phyloP scores from a whole-genome alignment of 2,888 invertebrate genomes.

The Myopa testacea region DNA sequence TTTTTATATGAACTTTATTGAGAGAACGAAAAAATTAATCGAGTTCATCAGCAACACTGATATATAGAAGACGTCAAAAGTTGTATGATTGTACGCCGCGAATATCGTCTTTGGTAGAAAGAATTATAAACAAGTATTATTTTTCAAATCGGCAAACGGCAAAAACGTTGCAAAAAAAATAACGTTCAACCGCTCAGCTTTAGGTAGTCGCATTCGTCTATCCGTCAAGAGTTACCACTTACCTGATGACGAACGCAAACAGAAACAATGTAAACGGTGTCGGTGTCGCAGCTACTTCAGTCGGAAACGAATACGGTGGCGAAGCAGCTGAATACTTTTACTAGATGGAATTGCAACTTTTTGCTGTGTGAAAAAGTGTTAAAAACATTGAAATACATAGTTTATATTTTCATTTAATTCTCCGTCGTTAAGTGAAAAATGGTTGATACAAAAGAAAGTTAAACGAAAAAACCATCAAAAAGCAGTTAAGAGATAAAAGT shows the following conservation, averaged over 20 bases:
- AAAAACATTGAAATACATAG: not conserved
- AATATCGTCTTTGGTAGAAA: not conserved
- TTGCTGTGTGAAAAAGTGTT: conserved; percentile 19
- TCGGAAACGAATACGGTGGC: conserved; percentile 22
- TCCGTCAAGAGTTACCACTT: not conserved
- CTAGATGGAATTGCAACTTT: not conserved
- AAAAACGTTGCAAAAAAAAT: not conserved
- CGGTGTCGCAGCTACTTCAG: conserved; percentile 18
- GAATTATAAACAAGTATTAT: no score
- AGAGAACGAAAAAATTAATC: not conserved
- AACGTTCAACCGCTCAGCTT: no score
- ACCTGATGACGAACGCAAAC: conserved; percentile 33
- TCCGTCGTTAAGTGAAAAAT: not conserved
- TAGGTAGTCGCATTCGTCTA: no score
- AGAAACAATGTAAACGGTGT: conserved; percentile 27
- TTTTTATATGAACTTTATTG: no score
- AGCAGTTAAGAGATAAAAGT: conserved; percentile 36
- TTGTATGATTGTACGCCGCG: conserved; percentile 19
- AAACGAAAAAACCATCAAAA: conserved; percentile 20
- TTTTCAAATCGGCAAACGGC: not conserved
- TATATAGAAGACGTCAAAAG: conserved; percentile 28
- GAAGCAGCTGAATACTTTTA: not conserved
- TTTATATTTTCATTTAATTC: not conserved
- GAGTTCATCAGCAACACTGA: not conserved
- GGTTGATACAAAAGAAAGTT: conserved; percentile 6